A percentile compares a stretch with the other conserved stretches of the same genome.
Conservation (phyloP, 2,888 invertebrate genomes). For the Corythucha ciliata region DNA sequence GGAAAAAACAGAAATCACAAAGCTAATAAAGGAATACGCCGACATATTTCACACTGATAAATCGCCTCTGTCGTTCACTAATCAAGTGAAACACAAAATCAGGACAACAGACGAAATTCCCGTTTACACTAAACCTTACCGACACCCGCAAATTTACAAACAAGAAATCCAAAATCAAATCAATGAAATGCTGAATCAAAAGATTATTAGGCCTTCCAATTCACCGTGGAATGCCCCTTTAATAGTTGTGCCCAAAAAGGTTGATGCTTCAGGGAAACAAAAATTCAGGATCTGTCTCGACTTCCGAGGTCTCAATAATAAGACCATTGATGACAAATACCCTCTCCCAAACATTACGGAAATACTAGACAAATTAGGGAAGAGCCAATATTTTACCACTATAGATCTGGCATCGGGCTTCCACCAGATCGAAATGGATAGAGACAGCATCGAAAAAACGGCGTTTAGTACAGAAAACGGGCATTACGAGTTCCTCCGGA, state of each 20-base stretch:
- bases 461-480: too few relatives aligned
- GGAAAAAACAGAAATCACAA: conserved; percentile 30
- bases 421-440: conserved; percentile 11
- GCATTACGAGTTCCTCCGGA: too few relatives aligned
- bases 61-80: conserved; percentile 33
- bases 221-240: conserved; percentile 40
- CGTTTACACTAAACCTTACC: conserved; percentile 35
- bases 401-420: conserved; percentile 33
- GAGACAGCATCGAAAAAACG: not conserved
- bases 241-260: conserved; percentile 40
- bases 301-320: conserved; percentile 36
- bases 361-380: conserved; percentile 38
- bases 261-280: conserved; percentile 36
- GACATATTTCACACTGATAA: conserved; percentile 28
- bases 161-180: conserved; percentile 32
- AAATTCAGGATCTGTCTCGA: conserved; percentile 39
- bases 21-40: conserved; percentile 30
- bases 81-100: conserved; percentile 34
- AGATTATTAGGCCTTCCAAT: conserved; percentile 37
- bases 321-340: conserved; percentile 34
- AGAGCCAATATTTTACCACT: conserved; percentile 37
- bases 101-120: conserved; percentile 26
- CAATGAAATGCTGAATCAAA: conserved; percentile 28
- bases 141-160: conserved; percentile 37
- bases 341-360: conserved; percentile 37